Percentiles rank a stretch among this genome's conserved stretches.
Evolutionary conservation across 2,113 vertebrate genomes (phyloP).

Genomic region (Aegotheles bennettii): DNA sequence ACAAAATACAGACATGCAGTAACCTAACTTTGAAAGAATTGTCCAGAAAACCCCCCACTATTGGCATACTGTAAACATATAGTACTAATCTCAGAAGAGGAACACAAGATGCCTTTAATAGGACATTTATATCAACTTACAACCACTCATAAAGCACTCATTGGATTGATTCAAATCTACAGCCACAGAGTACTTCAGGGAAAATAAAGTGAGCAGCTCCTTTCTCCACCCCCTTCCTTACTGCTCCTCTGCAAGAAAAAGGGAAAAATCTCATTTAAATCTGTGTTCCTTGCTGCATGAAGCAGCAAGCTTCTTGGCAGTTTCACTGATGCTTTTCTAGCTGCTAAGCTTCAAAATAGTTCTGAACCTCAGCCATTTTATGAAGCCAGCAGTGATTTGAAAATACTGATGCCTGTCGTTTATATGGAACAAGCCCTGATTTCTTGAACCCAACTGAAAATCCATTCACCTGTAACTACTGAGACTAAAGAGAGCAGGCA

Average conservation of each 20-base stretch:
- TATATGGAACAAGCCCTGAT: background rate
- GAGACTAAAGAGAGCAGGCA: background rate
- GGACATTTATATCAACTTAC: background rate
- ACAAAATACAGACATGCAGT: background rate
- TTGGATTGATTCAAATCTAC: background rate
- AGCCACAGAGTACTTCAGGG: background rate
- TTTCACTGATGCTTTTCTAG: slow-evolving; percentile 14
- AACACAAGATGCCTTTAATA: background rate
- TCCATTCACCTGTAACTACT: background rate
- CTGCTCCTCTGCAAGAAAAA: background rate
- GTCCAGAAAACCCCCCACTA: background rate
- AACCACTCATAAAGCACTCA: background rate
- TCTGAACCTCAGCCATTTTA: slow-evolving; percentile 17
- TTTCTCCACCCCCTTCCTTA: background rate
- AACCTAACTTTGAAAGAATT: background rate
- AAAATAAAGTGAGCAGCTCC: background rate
- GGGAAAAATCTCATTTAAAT: slow-evolving; percentile 5
- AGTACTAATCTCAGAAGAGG: background rate
- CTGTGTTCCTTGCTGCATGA: background rate
- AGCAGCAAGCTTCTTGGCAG: slow-evolving; percentile 29
- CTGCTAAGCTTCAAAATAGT: background rate
- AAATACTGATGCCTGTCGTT: background rate
- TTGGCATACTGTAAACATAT: background rate
- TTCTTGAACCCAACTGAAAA: background rate
- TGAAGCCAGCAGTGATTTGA: background rate